Evolutionary conservation across 1,140 invertebrate genomes (phyloP).

Genomic region (Lutraria rhynchaena): DNA sequence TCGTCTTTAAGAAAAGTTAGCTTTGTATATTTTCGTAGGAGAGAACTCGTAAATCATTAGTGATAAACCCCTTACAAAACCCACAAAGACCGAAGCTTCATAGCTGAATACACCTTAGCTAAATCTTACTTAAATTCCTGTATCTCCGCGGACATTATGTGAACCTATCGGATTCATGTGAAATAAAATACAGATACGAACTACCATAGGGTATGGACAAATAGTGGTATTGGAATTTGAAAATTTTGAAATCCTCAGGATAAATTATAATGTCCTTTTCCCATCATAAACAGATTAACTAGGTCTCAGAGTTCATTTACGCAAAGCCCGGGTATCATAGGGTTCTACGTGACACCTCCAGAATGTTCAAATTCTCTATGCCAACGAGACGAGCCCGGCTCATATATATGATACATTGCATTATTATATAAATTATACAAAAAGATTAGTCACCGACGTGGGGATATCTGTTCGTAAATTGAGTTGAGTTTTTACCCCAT

Average conservation of each 20-base stretch:
- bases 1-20: no score
- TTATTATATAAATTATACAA: neutral
- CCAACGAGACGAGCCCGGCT: neutral
- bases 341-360: slow-evolving; percentile 31
- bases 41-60: neutral
- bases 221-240: slow-evolving; percentile 56
- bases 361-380: slow-evolving; percentile 7
- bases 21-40: no score
- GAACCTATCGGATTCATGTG: slow-evolving; percentile 40
- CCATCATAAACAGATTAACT: slow-evolving; percentile 59
- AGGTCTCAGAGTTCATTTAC: slow-evolving; percentile 54
- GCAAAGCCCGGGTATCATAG: slow-evolving; percentile 51
- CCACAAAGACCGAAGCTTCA: slow-evolving; percentile 23
- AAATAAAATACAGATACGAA: slow-evolving; percentile 46
- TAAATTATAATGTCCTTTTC: slow-evolving; percentile 57
- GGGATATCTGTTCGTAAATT: neutral
- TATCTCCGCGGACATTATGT: slow-evolving; percentile 3
- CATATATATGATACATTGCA: no score
- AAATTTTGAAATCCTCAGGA: slow-evolving; percentile 54
- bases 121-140: slow-evolving; percentile 27
- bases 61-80: slow-evolving; percentile 29
- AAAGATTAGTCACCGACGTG: neutral
- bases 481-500: neutral
- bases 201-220: slow-evolving; percentile 18
- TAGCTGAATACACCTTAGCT: slow-evolving; percentile 22